Evolutionary conservation across 2,888 invertebrate genomes (phyloP), one percentile per base, ranked within the genome.

Genomic region (Phrixothrix hirtus): DNA sequence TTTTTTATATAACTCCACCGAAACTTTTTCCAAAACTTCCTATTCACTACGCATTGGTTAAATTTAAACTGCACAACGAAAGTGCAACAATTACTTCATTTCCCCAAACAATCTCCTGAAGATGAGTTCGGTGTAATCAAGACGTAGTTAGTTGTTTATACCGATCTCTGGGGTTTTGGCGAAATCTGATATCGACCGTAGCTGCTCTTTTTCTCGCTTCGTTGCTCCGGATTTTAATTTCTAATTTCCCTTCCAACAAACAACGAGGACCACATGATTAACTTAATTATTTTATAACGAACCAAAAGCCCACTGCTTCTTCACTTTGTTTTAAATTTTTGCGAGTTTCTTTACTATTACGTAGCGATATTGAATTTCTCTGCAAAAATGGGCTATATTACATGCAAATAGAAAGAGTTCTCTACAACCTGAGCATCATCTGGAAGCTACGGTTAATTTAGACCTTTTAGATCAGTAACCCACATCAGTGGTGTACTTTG

Each of bases 211-310:
- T 65, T 61, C 62, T 60, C 58, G 56, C 62, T 59, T 57, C 44
- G 58, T 57, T 56, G 46, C 48, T 50, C 55, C 55, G 51, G 60
- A 63, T 66, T 66, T 65, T 65, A 66, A 66, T 66, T 65, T 65
- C 64, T 65, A 64, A 66, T 65, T 66, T 53, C 32, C 34, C 50
- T 43, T 25, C 60, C 46, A 45, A 46, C 60, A 54, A 57, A 60
- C 51, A 61, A 52, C 53, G 49, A 55, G 54, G 54, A 59, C 58
- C 61, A 50, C 58, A 57, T 58, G 55, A 63, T 66, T 64, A 63
- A 61, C 63, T 64, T 66, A 63, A 66, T 64, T 64, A 64, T 63
- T 62, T 64, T 62, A 62, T 63, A 63, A 64, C 63, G 60, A 59
- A 57, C 43, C 46, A 50, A 54, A 47, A 48, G 32, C 32, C n/a